phyloP scores from a whole-genome alignment of 2,888 invertebrate species.

The Elysia crispata region DNA sequence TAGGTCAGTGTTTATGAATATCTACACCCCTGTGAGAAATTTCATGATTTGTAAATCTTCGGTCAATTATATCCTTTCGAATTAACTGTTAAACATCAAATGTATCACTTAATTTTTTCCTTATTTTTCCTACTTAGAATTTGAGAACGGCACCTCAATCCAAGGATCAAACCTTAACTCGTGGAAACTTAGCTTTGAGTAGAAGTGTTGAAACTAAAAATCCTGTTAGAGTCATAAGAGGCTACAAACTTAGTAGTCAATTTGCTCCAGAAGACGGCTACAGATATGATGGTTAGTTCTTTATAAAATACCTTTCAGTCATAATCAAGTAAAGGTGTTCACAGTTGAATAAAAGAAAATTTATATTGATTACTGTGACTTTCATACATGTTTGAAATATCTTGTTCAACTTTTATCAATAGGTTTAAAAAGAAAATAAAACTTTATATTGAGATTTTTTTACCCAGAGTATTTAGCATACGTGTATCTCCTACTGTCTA shows the following conservation, averaged over 20 bases:
- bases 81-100: too few species aligned
- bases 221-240: conserved; percentile 78
- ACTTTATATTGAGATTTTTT: too few species aligned
- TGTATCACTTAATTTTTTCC: too few species aligned
- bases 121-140: conserved; percentile 72
- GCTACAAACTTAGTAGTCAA: conserved; percentile 75
- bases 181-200: conserved; percentile 76
- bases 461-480: too few species aligned
- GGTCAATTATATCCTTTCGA: too few species aligned
- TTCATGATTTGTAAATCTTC: too few species aligned
- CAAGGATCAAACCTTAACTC: conserved; percentile 75
- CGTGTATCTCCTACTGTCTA: too few species aligned
- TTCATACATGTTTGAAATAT: background rate
- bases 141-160: conserved; percentile 77
- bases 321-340: background rate
- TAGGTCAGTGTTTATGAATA: too few species aligned
- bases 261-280: conserved; percentile 78
- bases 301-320: too few species aligned
- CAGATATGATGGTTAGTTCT: conserved; percentile 76
- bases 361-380: background rate
- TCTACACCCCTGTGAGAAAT: too few species aligned
- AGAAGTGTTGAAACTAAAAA: conserved; percentile 72
- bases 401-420: too few species aligned
- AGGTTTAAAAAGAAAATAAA: too few species aligned
- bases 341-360: background rate